These are phyloP conservation scores for Hanleya hanleyi DNA, from an alignment of 2,888 invertebrate species.

Conservation along the genomic window DNA sequence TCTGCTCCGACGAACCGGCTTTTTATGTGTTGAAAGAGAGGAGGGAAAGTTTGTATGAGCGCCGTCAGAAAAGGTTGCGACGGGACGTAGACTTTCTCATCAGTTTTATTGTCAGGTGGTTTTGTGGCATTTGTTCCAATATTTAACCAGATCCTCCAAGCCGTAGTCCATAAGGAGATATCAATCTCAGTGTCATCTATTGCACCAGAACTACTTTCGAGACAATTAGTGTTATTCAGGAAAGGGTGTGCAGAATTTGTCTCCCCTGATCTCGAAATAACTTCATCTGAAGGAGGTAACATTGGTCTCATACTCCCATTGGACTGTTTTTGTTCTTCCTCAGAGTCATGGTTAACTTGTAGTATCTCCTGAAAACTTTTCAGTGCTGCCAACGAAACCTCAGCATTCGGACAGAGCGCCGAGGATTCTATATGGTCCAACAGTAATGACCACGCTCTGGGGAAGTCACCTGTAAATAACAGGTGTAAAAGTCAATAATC, in stretches of 20 bases:
- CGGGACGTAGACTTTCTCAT: conserved; percentile 82
- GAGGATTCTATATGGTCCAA: conserved; percentile 85
- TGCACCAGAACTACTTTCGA: conserved; percentile 18
- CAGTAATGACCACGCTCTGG: conserved; percentile 93
- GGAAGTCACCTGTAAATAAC: conserved; percentile 88
- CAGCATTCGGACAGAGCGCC: conserved; percentile 92
- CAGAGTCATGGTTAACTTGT: conserved; percentile 59
- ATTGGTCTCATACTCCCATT: conserved; percentile 21
- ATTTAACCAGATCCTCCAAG: conserved; percentile 81
- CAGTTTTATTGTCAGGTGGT: conserved; percentile 74
- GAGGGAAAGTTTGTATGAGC: conserved; percentile 95
- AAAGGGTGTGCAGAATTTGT: conserved; percentile 17
- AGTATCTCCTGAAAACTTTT: conserved; percentile 98
- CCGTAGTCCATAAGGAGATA: conserved; percentile 68
- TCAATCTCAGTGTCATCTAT: conserved; percentile 51
- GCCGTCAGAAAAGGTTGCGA: conserved; percentile 95
- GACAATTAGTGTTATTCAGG: neutral
- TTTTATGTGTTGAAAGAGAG: conserved; percentile 92
- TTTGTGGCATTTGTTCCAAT: conserved; percentile 87
- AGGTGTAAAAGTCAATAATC: no score
- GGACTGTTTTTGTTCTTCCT: conserved; percentile 22
- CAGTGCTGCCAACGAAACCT: conserved; percentile 92
- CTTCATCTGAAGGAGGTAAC: conserved; percentile 53
- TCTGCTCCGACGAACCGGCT: conserved; percentile 79
- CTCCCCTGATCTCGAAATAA: conserved; percentile 56